Evolutionary conservation across 2,888 invertebrate species (phyloP), one percentile per base, ranked within the genome.

Genomic region (Carabus problematicus): DNA sequence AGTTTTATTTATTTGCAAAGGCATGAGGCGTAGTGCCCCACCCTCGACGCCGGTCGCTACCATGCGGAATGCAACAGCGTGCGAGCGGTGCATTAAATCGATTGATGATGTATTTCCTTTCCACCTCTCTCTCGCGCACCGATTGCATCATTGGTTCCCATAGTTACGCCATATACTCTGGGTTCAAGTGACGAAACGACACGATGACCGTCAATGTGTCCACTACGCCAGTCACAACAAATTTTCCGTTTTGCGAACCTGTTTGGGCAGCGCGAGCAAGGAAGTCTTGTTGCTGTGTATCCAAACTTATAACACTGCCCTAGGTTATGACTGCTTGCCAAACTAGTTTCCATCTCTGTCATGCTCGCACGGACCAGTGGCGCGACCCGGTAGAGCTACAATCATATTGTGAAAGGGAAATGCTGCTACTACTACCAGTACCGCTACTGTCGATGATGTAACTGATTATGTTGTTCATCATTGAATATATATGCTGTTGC

Each of bases 131-230:
- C 43, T 58, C 18, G 64, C 66, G 66, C 66, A 59, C 66, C 59
- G 58, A 66, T 66, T 66, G 66, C 66, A 66, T 66, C 66, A 66
- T 41, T n/a, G 64, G 66, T 66, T 66, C 59, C 66, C 66, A 66
- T 66, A 66, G 59, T 59, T 59, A 66, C 64, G 58, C n/a, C 45
- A 43, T 7, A 61, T 61, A 45, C 47, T 49, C 29, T 11, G n/a
- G 8, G 29, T 56, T 29, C 29, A 6, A n/a, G 29, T 29, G 29
- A 29, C 29, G 29, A 6, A 6, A 6, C 29, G 29, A 29, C 29
- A 6, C 29, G 29, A 29, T 29, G 29, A 29, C 29, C 29, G 29
- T 3, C 29, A 29, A 2, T 6, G 6, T 2, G 3, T 3, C 29
- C 29, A 29, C 29, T 3, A 29, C 29, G 29, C 6, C 29, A 7